These are phyloP conservation scores for Apeltes quadracus DNA, from an alignment of 2,113 vertebrate species.

Conservation along the genomic window DNA sequence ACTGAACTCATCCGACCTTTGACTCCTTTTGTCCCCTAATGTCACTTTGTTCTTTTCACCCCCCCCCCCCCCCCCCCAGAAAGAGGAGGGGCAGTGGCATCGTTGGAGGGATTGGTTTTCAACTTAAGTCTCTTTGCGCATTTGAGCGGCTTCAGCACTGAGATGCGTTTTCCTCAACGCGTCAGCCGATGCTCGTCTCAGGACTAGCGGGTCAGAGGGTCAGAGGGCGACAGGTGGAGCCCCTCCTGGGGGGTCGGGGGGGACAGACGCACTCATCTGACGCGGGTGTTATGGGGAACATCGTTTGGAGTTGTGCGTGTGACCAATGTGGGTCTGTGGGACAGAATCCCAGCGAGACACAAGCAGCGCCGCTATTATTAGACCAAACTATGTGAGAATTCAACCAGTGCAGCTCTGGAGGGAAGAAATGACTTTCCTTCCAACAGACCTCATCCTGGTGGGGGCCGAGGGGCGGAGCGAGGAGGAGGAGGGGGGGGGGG, in stretches of 20 bases:
- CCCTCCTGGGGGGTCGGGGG: not conserved
- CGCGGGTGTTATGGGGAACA: slow-evolving; percentile 15
- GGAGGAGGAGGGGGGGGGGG: no score
- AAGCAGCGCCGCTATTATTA: slow-evolving; percentile 64
- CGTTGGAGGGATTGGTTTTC: not conserved
- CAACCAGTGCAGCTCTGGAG: slow-evolving; percentile 1
- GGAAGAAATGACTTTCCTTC: slow-evolving; percentile 26
- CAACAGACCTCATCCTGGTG: slow-evolving; percentile 7
- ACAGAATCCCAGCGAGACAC: slow-evolving; percentile 58
- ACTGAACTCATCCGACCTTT: slow-evolving; percentile 36
- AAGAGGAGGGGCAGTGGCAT: not conserved
- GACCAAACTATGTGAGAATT: slow-evolving; percentile 34
- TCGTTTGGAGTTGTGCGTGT: slow-evolving; percentile 37
- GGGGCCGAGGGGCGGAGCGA: no score
- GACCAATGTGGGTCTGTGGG: slow-evolving; percentile 52
- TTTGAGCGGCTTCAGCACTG: no score
- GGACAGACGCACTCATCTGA: not conserved
- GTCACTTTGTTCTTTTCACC: slow-evolving; percentile 31
- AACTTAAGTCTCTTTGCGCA: no score
- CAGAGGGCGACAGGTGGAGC: slow-evolving; percentile 17
- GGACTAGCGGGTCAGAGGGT: slow-evolving; percentile 39
- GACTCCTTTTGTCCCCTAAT: slow-evolving; percentile 29
- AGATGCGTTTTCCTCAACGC: no score
- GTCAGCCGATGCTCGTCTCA: not conserved
- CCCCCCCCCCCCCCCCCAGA: no score